Percentiles rank a stretch among this genome's conserved stretches.
These are phyloP conservation scores for Synanthedon myopaeformis DNA, from an alignment of 2,888 invertebrate species.

Conservation along the genomic window DNA sequence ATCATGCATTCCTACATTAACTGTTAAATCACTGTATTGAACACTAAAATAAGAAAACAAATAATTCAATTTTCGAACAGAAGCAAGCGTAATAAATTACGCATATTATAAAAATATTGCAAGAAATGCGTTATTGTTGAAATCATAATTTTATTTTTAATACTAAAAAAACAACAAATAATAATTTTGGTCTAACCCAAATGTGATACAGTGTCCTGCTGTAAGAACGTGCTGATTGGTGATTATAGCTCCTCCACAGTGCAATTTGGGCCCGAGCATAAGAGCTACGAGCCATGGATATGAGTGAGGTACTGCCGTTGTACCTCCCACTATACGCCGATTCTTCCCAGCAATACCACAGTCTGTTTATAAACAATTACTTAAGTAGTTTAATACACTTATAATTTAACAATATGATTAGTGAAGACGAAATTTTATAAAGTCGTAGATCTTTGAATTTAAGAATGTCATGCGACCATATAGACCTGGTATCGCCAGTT, in stretches of 20 bases:
- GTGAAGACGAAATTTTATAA: no score
- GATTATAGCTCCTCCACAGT: constrained; percentile 72
- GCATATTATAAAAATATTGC: no score
- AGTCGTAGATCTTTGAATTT: no score
- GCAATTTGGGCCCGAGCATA: constrained; percentile 51
- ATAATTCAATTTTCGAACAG: no score
- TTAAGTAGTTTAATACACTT: no score
- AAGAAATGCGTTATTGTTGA: no score
- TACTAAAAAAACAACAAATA: not conserved
- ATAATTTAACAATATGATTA: no score
- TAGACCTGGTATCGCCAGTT: no score
- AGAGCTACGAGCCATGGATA: constrained; percentile 71
- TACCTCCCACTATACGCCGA: constrained; percentile 69
- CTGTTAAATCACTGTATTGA: constrained; percentile 41
- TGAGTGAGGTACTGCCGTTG: constrained; percentile 53
- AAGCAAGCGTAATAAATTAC: no score
- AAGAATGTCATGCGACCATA: no score
- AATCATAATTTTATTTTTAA: not conserved
- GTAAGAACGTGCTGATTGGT: constrained; percentile 66
- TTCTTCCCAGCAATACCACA: constrained; percentile 50
- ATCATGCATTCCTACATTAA: constrained; percentile 66
- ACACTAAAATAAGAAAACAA: constrained; percentile 27
- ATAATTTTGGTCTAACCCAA: constrained; percentile 39
- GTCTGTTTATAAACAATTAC: constrained; percentile 20
- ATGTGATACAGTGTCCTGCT: constrained; percentile 71